Conservation (phyloP, 2,797 vertebrate genomes). For the Erpetoichthys calabaricus region DNA sequence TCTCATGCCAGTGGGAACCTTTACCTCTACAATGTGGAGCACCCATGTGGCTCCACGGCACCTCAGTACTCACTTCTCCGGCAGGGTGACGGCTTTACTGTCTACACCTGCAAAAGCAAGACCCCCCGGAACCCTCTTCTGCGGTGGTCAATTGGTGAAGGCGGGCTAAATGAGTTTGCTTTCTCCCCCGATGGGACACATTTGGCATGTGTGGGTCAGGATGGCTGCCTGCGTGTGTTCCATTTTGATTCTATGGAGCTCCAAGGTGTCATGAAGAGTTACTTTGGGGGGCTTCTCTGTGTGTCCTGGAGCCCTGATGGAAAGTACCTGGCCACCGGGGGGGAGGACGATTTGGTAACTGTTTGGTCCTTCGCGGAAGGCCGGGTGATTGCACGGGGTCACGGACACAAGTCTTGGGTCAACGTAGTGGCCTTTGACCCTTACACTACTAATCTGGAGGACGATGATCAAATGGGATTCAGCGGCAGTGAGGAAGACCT, state of each 20-base stretch:
- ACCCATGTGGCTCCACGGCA: conserved; percentile 52
- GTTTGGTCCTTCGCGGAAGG: conserved; percentile 81
- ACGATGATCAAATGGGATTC: conserved; percentile 56
- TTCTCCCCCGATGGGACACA: conserved; percentile 77
- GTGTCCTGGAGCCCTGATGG: conserved; percentile 88
- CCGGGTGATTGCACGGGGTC: conserved; percentile 72
- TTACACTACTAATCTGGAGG: conserved; percentile 65
- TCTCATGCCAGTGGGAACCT: conserved; percentile 81
- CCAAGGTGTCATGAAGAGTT: conserved; percentile 82
- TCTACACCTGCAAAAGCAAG: conserved; percentile 78
- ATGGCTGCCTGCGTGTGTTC: conserved; percentile 74
- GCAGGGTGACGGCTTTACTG: conserved; percentile 72
- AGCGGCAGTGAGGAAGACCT: conserved; percentile 53
- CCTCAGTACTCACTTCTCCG: conserved; percentile 75
- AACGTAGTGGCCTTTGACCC: conserved; percentile 83
- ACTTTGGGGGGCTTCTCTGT: conserved; percentile 77
- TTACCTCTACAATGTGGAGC: conserved; percentile 78
- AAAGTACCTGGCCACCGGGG: conserved; percentile 75
- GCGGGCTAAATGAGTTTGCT: conserved; percentile 75
- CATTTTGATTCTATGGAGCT: conserved; percentile 85
- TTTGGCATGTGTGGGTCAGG: conserved; percentile 80
- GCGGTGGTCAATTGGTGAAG: conserved; percentile 78
- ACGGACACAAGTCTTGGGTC: conserved; percentile 87
- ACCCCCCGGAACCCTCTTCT: conserved; percentile 70
- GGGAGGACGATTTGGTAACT: conserved; percentile 77